Evolutionary conservation across 2,797 vertebrate genomes (phyloP).

Genomic region (Sparidentex hasta): DNA sequence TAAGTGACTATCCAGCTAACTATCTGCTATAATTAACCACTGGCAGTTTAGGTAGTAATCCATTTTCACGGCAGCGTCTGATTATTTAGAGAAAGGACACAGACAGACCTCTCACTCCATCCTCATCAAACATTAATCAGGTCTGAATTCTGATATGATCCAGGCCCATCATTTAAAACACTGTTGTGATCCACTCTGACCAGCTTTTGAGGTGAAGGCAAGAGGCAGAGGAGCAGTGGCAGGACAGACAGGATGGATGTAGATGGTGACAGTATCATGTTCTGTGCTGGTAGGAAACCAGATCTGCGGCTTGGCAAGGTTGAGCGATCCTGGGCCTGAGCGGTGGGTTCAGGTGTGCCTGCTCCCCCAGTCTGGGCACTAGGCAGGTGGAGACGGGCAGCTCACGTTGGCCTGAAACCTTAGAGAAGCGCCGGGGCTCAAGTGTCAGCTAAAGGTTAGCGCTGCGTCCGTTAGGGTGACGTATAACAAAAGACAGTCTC

Average conservation of each 20-base stretch:
- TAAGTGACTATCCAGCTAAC: background rate
- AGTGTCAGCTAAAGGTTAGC: slow-evolving; percentile 82
- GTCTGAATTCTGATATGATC: slow-evolving; percentile 38
- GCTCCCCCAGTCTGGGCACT: slow-evolving; percentile 63
- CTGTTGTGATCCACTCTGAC: slow-evolving; percentile 26
- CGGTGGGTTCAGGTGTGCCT: slow-evolving; percentile 79
- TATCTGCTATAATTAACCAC: background rate
- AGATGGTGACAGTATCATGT: slow-evolving; percentile 71
- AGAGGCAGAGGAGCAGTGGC: slow-evolving; percentile 57
- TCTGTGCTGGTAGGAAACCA: slow-evolving; percentile 76
- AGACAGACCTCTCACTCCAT: background rate
- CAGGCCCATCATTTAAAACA: slow-evolving; percentile 27
- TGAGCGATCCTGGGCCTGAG: slow-evolving; percentile 71
- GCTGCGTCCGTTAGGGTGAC: slow-evolving; percentile 76
- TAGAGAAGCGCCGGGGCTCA: slow-evolving; percentile 73
- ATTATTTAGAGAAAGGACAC: slow-evolving; percentile 33
- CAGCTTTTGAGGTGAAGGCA: slow-evolving; percentile 48
- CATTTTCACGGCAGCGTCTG: slow-evolving; percentile 14
- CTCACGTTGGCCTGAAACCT: slow-evolving; percentile 82
- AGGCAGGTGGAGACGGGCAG: slow-evolving; percentile 67
- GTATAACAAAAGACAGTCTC: slow-evolving; percentile 78
- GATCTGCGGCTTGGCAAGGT: slow-evolving; percentile 74
- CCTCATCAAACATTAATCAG: slow-evolving; percentile 43
- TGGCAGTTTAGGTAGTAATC: background rate
- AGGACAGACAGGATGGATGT: slow-evolving; percentile 57